Evolutionary conservation across 2,113 vertebrate species (phyloP).

Genomic region (Nannospalax galili): DNA sequence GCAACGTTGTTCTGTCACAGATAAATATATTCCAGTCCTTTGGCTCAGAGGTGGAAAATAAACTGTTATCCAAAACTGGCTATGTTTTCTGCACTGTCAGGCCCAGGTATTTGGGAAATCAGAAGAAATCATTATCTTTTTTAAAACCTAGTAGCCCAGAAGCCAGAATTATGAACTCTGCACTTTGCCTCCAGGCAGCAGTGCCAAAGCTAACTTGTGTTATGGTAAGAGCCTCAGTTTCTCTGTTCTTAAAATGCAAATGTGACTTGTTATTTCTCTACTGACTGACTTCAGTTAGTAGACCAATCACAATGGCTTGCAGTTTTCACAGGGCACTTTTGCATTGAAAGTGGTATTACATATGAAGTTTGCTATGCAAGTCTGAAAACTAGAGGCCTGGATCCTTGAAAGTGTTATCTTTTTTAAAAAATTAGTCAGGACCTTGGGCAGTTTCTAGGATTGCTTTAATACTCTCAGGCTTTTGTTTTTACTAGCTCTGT

Average conservation of each 20-base stretch:
- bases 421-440: constrained; percentile 11
- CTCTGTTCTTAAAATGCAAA: not conserved
- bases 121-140: not conserved
- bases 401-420: not conserved
- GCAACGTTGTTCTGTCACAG: not conserved
- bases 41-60: not conserved
- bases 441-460: not conserved
- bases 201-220: not conserved
- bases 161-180: not conserved
- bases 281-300: not conserved
- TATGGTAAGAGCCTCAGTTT: constrained; percentile 17
- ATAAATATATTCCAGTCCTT: not conserved
- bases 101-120: not conserved
- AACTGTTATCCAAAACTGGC: not conserved
- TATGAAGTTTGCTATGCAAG: not conserved
- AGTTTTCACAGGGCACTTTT: not conserved
- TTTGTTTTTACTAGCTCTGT: not conserved
- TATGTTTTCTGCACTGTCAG: not conserved
- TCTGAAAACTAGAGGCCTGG: not conserved
- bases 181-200: not conserved
- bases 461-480: not conserved
- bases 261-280: not conserved
- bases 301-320: not conserved
- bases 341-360: not conserved
- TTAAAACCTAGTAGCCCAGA: not conserved